A percentile compares a stretch with the other conserved stretches of the same genome.
phyloP scores from a whole-genome alignment of 2,797 vertebrate genomes.

The Rachycentron canadum region DNA sequence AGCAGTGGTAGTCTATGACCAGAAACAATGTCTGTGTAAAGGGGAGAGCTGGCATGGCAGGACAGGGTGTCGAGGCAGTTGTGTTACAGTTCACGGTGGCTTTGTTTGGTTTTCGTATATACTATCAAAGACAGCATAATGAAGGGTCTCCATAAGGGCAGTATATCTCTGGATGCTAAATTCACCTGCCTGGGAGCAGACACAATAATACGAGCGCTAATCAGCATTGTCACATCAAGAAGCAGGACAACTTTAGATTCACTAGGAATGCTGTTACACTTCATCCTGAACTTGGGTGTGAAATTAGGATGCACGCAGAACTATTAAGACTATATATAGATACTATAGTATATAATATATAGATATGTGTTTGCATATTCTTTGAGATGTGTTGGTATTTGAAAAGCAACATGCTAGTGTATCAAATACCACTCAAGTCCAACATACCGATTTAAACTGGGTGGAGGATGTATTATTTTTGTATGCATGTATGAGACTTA shows the following conservation, averaged over 20 bases:
- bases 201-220: too few relatives aligned
- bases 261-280: slow-evolving; percentile 36
- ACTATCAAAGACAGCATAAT: too few relatives aligned
- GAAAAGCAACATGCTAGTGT: neutral
- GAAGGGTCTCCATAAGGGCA: neutral
- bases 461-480: slow-evolving; percentile 26
- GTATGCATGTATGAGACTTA: slow-evolving; percentile 27
- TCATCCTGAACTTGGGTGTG: slow-evolving; percentile 17
- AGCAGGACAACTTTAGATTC: slow-evolving; percentile 13
- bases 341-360: too few relatives aligned
- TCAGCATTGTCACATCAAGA: neutral
- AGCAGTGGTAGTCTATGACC: neutral
- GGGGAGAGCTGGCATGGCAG: neutral
- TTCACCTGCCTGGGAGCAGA: neutral
- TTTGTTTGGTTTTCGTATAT: too few relatives aligned
- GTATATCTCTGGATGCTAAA: neutral
- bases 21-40: neutral
- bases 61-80: too few relatives aligned
- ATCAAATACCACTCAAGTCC: slow-evolving; percentile 1
- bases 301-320: slow-evolving; percentile 24
- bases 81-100: too few relatives aligned
- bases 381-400: slow-evolving; percentile 14
- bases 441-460: slow-evolving; percentile 28
- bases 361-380: neutral
- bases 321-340: neutral